Evolutionary conservation across 2,797 vertebrate genomes (phyloP), one percentile per base, ranked within the genome.

Genomic region (Ara ararauna): DNA sequence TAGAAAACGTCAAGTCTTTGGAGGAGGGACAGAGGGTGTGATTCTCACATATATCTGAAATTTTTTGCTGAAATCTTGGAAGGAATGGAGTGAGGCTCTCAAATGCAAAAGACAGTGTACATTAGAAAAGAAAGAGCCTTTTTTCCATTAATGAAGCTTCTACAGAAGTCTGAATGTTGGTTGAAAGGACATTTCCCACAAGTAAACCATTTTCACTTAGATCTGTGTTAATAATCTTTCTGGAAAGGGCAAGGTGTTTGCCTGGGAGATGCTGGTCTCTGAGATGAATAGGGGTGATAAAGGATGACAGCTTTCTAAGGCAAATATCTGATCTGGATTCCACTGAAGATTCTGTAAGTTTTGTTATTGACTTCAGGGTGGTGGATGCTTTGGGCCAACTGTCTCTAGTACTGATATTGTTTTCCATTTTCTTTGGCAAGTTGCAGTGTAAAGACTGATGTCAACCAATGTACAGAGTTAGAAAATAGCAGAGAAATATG

Each of bases 241-340:
- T 65, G 70, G 24, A 67, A 64, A 44, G 42, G 60, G 40, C 20
- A 40, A 8, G 26, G 4, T 3, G 3, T 73, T 73, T 68, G 22
- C 61, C 47, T 83, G 26, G 26, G 22, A 80, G 47, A 10, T 1
- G 2, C 10, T 3, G 2, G 15, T 58, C 56, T 27, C 13, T 56
- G 32, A 72, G 62, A 29, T 42, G 17, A 38, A 26, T 34, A 15
- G 20, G 10, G 9, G 3, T 87, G 45, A 29, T 70, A 44, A 47
- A 84, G 42, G 45, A 38, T 75, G 38, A 26, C 42, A 72, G 29
- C 24, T 83, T 88, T 73, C 16, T 53, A 29, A 42, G 27, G 29
- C 56, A 65, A 56, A 24, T 60, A 36, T 2, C 30, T 0, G 0
- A 15, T 68, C 20, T 1, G 13, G 10, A 58, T 29, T 60, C 29